Percentiles rank a stretch among this genome's conserved stretches.
These are phyloP conservation scores for Noctuana brunneofusca DNA, from an alignment of 2,888 invertebrate genomes.

Conservation along the genomic window DNA sequence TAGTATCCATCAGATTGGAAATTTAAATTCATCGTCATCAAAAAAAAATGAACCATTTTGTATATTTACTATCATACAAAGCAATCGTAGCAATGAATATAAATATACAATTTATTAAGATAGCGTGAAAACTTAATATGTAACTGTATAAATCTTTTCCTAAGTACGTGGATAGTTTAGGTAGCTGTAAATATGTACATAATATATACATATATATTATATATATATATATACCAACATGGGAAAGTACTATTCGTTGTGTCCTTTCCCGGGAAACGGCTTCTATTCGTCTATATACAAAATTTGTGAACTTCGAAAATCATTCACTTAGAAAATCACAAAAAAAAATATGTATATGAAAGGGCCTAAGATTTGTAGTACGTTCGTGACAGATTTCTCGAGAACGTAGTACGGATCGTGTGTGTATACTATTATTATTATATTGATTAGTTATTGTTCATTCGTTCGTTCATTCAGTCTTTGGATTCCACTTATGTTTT, in stretches of 20 bases:
- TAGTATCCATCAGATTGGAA: background rate
- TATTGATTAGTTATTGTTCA: slow-evolving; percentile 45
- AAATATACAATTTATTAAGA: slow-evolving; percentile 16
- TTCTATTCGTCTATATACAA: slow-evolving; percentile 56
- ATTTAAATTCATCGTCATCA: background rate
- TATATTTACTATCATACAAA: background rate
- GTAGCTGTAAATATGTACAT: slow-evolving; percentile 76
- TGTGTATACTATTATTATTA: slow-evolving; percentile 41
- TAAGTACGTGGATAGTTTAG: slow-evolving; percentile 54
- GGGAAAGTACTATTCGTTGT: slow-evolving; percentile 48
- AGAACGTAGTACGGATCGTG: slow-evolving; percentile 54
- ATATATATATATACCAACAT: slow-evolving; percentile 35
- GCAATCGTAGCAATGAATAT: slow-evolving; percentile 2
- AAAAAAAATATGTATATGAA: slow-evolving; percentile 57
- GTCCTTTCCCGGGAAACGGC: slow-evolving; percentile 61
- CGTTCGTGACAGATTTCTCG: slow-evolving; percentile 51
- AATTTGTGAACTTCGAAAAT: slow-evolving; percentile 67
- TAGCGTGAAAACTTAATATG: slow-evolving; percentile 18
- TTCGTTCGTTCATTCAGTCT: slow-evolving; percentile 57
- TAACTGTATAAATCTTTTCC: slow-evolving; percentile 50
- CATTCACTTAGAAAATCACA: slow-evolving; percentile 46
- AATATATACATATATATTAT: slow-evolving; percentile 52
- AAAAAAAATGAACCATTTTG: no score
- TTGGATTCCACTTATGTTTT: slow-evolving; percentile 53
- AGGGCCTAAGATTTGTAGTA: slow-evolving; percentile 65